Evolutionary conservation across 37 sponge, comb jelly and placozoan genomes (phyloP).

Genomic region (Geodia barretti): DNA sequence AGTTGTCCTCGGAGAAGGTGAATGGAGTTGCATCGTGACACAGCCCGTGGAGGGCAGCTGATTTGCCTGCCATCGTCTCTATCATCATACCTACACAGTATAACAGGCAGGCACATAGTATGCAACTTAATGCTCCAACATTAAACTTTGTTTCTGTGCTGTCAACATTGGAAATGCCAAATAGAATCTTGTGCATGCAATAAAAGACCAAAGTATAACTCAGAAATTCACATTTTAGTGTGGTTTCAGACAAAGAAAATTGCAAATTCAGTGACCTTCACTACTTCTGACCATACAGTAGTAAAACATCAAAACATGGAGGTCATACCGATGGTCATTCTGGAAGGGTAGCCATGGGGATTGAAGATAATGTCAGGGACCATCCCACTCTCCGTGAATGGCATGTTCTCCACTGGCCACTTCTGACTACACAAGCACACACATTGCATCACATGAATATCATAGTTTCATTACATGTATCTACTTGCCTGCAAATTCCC

Average conservation of each 20-base stretch:
- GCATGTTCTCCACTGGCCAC: conserved; percentile 97
- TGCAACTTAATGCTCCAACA: too few species aligned
- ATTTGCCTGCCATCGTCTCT: conserved; percentile 98
- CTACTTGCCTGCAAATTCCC: conserved; percentile 84
- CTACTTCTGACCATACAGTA: too few species aligned
- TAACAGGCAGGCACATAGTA: too few species aligned
- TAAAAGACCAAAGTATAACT: too few species aligned
- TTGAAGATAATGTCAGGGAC: conserved; percentile 99
- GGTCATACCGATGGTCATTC: conserved; percentile 98
- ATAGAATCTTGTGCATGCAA: too few species aligned
- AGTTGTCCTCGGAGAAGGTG: conserved; percentile 83
- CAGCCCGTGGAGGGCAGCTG: conserved; percentile 83
- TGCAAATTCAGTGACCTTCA: too few species aligned
- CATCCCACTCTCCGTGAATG: conserved; percentile 96
- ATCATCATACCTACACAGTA: conserved; percentile 92
- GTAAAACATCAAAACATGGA: too few species aligned
- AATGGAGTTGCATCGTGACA: conserved; percentile 95
- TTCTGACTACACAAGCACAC: conserved; percentile 77
- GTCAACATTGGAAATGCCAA: too few species aligned
- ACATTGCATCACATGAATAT: too few species aligned
- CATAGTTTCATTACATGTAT: background rate
- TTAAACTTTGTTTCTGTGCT: too few species aligned
- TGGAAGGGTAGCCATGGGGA: conserved; percentile 98
- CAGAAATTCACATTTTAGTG: too few species aligned
- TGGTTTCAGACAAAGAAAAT: too few species aligned